Conservation (phyloP, 2,888 invertebrate species). For the Drosophila mettleri region DNA sequence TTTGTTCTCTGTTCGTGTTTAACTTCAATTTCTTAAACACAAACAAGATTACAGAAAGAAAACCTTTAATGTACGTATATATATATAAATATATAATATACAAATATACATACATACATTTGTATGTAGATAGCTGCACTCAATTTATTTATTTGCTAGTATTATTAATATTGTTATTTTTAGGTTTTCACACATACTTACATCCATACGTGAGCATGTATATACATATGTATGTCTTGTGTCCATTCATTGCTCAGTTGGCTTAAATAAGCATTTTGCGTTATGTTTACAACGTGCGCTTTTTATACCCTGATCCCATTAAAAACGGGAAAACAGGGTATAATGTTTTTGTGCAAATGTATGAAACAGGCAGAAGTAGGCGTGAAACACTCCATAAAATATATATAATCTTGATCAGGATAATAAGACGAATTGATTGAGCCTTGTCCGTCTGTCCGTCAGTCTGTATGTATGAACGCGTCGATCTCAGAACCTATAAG, state of each 20-base stretch:
- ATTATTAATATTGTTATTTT: slow-evolving; percentile 57
- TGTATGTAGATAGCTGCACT: slow-evolving; percentile 29
- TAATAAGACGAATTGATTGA: no score
- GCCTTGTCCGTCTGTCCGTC: no score
- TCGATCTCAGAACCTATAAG: no score
- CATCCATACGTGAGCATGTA: neutral
- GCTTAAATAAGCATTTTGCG: slow-evolving; percentile 62
- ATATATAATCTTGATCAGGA: no score
- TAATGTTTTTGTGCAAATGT: no score
- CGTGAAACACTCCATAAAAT: no score
- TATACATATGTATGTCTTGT: neutral
- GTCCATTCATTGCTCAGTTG: slow-evolving; percentile 53
- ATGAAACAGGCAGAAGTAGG: no score
- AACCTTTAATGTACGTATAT: slow-evolving; percentile 5
- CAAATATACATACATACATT: neutral
- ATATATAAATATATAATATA: no score
- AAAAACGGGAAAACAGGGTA: no score
- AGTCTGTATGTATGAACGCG: no score
- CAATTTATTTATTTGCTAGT: slow-evolving; percentile 48
- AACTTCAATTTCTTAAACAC: slow-evolving; percentile 40
- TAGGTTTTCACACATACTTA: slow-evolving; percentile 27
- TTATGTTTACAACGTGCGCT: slow-evolving; percentile 76
- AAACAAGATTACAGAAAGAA: slow-evolving; percentile 15
- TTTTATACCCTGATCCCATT: no score
- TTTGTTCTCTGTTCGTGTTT: slow-evolving; percentile 20